Percentiles rank a stretch among this genome's conserved stretches.
These are phyloP conservation scores for Pipistrellus pygmaeus DNA, from an alignment of 2,797 vertebrate species.

Conservation along the genomic window DNA sequence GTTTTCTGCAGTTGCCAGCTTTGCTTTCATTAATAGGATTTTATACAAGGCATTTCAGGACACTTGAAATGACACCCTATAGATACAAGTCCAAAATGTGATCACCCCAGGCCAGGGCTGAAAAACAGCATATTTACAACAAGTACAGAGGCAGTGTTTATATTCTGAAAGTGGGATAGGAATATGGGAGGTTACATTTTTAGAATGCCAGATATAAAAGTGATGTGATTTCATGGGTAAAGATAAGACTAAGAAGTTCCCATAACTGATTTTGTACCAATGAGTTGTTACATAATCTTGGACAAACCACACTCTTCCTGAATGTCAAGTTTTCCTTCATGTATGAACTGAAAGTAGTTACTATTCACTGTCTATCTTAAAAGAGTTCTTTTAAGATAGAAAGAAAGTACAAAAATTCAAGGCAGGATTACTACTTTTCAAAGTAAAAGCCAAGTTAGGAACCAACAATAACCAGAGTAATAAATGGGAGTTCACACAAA, in stretches of 20 bases:
- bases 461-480: constrained; percentile 5
- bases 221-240: constrained; percentile 33
- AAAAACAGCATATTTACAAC: constrained; percentile 33
- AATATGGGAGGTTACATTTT: neutral
- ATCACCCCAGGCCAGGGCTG: neutral
- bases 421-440: constrained; percentile 34
- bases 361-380: neutral
- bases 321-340: constrained; percentile 51
- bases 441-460: constrained; percentile 46
- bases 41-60: no score
- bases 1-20: no score
- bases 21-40: no score
- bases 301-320: neutral
- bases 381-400: neutral
- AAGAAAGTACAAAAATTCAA: constrained; percentile 28
- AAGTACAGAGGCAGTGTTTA: neutral
- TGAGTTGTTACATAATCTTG: constrained; percentile 33
- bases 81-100: no score
- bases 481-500: neutral
- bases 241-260: constrained; percentile 43
- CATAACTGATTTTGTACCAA: neutral
- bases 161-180: neutral
- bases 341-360: constrained; percentile 41
- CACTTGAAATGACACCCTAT: no score
- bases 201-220: constrained; percentile 19